phyloP scores from a whole-genome alignment of 2,113 vertebrate genomes.

The Gasterosteus nipponicus region DNA sequence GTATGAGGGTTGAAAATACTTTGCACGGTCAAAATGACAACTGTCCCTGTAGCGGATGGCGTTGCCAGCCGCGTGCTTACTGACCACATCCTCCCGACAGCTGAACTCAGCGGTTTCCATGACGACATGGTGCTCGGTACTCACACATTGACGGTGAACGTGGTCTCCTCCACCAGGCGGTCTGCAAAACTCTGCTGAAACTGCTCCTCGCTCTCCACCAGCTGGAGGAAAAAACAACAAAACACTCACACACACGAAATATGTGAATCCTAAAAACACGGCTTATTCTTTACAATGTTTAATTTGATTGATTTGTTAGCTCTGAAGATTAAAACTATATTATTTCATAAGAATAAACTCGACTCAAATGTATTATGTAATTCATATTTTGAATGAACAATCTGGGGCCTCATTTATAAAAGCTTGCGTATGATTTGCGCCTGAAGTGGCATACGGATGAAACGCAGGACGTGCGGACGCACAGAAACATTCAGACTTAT shows the following conservation, averaged over 20 bases:
- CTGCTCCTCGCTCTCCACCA: slow-evolving; percentile 80
- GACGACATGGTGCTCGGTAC: slow-evolving; percentile 32
- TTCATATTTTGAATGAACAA: too few relatives aligned
- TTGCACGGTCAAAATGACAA: too few relatives aligned
- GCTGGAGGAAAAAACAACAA: slow-evolving; percentile 54
- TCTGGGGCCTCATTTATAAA: too few relatives aligned
- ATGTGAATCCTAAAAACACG: background rate
- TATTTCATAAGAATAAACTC: too few relatives aligned
- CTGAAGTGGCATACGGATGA: too few relatives aligned
- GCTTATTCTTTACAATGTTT: background rate
- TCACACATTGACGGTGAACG: slow-evolving; percentile 79
- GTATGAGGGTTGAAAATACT: too few relatives aligned
- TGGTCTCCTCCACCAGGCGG: slow-evolving; percentile 67
- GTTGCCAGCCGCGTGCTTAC: background rate
- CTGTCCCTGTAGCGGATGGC: background rate
- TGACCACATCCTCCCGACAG: background rate
- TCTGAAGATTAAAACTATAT: background rate
- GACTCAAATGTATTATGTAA: too few relatives aligned
- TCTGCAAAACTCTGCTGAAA: slow-evolving; percentile 79
- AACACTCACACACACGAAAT: background rate
- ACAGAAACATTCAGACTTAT: too few relatives aligned
- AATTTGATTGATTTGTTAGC: background rate
- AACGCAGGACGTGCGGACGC: too few relatives aligned
- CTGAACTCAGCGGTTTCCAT: background rate
- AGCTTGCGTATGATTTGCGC: too few relatives aligned